These are phyloP conservation scores for Lamproptera curius DNA, from an alignment of 2,888 invertebrate genomes.

Conservation along the genomic window DNA sequence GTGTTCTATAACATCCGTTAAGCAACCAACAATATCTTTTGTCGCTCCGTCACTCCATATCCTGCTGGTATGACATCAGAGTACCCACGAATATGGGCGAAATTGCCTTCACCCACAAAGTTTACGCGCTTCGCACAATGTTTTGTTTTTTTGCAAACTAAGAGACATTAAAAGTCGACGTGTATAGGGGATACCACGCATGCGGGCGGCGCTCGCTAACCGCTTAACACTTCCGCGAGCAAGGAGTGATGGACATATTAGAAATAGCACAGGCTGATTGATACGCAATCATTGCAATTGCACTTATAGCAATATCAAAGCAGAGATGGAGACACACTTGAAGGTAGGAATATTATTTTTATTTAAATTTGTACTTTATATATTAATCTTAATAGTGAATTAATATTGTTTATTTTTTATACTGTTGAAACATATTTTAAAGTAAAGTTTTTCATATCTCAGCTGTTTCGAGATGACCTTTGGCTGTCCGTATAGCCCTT, in stretches of 20 bases:
- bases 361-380: background rate
- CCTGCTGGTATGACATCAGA: constrained; percentile 64
- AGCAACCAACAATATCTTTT: constrained; percentile 30
- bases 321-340: constrained; percentile 12
- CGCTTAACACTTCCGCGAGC: constrained; percentile 28
- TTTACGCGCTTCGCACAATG: constrained; percentile 36
- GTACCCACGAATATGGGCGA: constrained; percentile 56
- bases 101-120: constrained; percentile 70
- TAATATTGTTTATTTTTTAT: no score
- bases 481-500: no score
- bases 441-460: no score
- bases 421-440: no score
- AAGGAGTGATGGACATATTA: background rate
- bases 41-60: constrained; percentile 49
- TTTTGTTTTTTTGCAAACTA: constrained; percentile 48
- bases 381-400: no score
- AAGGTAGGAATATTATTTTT: constrained; percentile 24
- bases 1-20: constrained; percentile 20
- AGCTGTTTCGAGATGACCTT: no score
- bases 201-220: constrained; percentile 32
- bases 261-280: no score
- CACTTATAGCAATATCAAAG: background rate
- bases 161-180: constrained; percentile 58
- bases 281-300: no score
- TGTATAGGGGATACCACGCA: constrained; percentile 48